A percentile compares a stretch with the other conserved stretches of the same genome.
Conservation (phyloP, 1,140 invertebrate genomes). For the Schlechtendalia chinensis region DNA sequence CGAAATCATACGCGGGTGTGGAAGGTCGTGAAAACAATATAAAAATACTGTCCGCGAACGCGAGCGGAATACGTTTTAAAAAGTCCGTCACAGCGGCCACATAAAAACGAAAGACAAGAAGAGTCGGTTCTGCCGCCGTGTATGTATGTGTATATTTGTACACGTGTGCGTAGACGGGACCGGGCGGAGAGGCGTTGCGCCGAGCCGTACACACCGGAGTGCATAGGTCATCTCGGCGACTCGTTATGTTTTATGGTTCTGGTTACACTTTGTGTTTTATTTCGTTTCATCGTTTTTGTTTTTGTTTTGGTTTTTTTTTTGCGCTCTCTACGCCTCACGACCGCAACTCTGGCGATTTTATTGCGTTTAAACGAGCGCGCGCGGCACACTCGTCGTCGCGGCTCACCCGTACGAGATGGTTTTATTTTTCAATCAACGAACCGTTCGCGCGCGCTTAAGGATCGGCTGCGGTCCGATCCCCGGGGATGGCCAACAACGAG, state of each 20-base stretch:
- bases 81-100: constrained; percentile 13
- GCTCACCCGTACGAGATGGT: neutral
- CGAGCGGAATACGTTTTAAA: constrained; percentile 1
- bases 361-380: constrained; percentile 3
- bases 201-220: constrained; percentile 6
- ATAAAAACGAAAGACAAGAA: constrained; percentile 31
- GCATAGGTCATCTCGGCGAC: constrained; percentile 46
- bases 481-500: too few relatives aligned
- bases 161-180: neutral
- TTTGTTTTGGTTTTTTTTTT: constrained; percentile 38
- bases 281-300: constrained; percentile 28
- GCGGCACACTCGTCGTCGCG: neutral
- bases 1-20: neutral
- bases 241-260: constrained; percentile 49
- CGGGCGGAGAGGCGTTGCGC: constrained; percentile 32
- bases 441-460: too few relatives aligned
- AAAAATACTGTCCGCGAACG: constrained; percentile 3
- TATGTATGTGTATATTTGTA: neutral
- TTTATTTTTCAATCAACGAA: constrained; percentile 33
- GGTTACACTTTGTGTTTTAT: constrained; percentile 46
- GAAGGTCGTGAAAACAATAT: constrained; percentile 10
- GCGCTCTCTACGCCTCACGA: neutral
- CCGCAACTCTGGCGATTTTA: constrained; percentile 8
- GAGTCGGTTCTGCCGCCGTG: constrained; percentile 14
- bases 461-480: too few relatives aligned